A percentile compares a stretch with the other conserved stretches of the same genome.
These are phyloP conservation scores for Dolichallabes microphthalmus DNA, from an alignment of 2,113 vertebrate genomes.

Conservation along the genomic window DNA sequence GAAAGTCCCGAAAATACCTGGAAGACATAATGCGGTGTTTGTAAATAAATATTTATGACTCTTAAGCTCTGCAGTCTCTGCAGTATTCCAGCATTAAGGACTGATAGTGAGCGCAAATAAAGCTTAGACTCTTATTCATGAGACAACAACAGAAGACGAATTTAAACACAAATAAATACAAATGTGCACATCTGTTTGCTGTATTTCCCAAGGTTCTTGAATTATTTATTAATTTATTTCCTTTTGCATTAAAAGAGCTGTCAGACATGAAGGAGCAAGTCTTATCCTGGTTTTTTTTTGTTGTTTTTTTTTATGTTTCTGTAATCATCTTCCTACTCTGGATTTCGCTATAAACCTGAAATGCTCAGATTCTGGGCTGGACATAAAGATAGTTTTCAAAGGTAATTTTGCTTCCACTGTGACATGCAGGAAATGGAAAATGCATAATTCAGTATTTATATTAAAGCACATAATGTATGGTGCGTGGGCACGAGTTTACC, in stretches of 20 bases:
- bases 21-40: background rate
- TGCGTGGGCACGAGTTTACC: constrained; percentile 36
- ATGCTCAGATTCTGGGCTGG: background rate
- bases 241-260: background rate
- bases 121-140: background rate
- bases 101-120: background rate
- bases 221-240: background rate
- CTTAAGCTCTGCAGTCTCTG: background rate
- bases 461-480: constrained; percentile 33
- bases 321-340: background rate
- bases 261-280: constrained; percentile 15
- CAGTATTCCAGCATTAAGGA: background rate
- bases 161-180: background rate
- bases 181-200: background rate
- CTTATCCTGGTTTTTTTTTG: background rate
- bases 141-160: background rate
- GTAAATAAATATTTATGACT: background rate
- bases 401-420: constrained; percentile 25
- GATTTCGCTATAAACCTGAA: constrained; percentile 14
- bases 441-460: constrained; percentile 53
- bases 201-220: background rate
- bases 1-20: background rate
- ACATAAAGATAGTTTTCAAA: constrained; percentile 41
- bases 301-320: background rate
- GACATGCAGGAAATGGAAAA: constrained; percentile 47